Evolutionary conservation across 1,140 invertebrate genomes (phyloP), one percentile per base, ranked within the genome.

Genomic region (Sitophilus oryzae): DNA sequence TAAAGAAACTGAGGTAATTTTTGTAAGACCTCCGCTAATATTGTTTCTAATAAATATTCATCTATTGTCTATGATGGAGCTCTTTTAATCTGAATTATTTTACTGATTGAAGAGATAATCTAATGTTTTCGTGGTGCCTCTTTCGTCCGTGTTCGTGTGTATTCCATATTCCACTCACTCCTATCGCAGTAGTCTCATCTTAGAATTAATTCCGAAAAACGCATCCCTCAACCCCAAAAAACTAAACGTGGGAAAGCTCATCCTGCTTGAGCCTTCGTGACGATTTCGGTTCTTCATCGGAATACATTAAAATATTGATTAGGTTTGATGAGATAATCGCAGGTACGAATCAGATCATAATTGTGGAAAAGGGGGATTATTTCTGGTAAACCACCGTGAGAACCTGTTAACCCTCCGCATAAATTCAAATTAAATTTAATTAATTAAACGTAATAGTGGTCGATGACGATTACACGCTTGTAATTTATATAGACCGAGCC

Each of bases 301-400:
- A 52, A 58, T 58, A 58, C 23, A 58, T 58, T 58, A 58, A 58
- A 58, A 58, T 58, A 58, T 58, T 58, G 56, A 58, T 58, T 58
- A 58, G 56, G 34, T 42, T 44, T 53, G 49, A 52, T 58, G 56
- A 48, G 45, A 58, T 58, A 58, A 58, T 58, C 49, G 56, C 56
- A 58, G 56, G 49, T 58, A 58, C 49, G 56, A 58, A 58, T 58
- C 50, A 52, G 51, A 58, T 58, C 40, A 38, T 56, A 56, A 56
- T 56, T 56, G 54, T 51, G 38, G 46, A 50, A 50, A 19, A 30
- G 25, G 54, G 53, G 47, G 54, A 51, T 48, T 48, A 55, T 56
- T 56, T 51, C 54, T 51, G 54, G 47, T 56, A 56, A 56, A 51
- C 54, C 54, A 56, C 54, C 54, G 54, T 56, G 54, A 56, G 54